phyloP scores from a whole-genome alignment of 2,113 vertebrate species.

The Ammodytes dubius region DNA sequence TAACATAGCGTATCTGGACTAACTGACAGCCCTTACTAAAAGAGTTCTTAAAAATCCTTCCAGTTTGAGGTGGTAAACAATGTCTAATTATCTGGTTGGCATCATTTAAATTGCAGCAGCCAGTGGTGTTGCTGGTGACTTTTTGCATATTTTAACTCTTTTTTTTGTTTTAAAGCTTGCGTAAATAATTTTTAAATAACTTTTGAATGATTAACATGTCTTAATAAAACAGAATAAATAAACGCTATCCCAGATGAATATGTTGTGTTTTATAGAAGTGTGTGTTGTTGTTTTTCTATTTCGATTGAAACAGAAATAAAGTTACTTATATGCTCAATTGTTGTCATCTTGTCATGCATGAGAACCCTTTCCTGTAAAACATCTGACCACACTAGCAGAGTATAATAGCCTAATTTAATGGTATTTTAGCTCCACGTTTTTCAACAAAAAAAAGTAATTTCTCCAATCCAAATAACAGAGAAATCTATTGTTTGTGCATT shows the following conservation, averaged over 20 bases:
- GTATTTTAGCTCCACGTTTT: neutral
- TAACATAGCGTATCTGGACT: neutral
- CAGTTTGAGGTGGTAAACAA: neutral
- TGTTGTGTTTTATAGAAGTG: neutral
- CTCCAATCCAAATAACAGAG: neutral
- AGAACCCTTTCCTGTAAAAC: neutral
- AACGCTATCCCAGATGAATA: neutral
- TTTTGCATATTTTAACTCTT: neutral
- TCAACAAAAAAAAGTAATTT: neutral
- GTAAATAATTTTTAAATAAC: constrained; percentile 20
- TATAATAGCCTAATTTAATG: neutral
- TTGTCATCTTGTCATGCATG: neutral
- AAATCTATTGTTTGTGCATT: neutral
- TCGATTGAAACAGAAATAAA: constrained; percentile 31
- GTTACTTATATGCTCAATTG: neutral
- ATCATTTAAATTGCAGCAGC: neutral
- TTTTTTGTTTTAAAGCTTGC: neutral
- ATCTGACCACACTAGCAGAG: neutral
- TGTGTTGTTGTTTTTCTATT: constrained; percentile 9
- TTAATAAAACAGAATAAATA: neutral
- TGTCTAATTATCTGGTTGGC: neutral
- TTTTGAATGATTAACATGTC: neutral
- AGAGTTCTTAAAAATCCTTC: neutral
- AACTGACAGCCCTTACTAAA: neutral
- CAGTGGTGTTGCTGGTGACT: neutral